Evolutionary conservation across 2,113 vertebrate species (phyloP).

Genomic region (Microcebus tavaratra): DNA sequence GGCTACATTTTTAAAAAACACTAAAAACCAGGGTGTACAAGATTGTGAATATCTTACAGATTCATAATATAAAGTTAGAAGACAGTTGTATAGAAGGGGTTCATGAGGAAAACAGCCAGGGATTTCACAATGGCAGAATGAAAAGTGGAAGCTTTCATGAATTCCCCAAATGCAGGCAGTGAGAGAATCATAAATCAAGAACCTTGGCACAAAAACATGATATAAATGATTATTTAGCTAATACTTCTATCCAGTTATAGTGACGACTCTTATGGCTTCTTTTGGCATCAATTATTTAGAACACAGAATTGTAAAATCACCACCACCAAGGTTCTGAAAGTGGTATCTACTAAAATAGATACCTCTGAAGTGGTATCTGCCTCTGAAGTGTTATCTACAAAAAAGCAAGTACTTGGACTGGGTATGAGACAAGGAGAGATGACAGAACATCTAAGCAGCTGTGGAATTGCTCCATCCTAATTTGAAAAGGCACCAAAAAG

Average conservation of each 20-base stretch:
- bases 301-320: constrained; percentile 22
- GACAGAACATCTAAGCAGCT: background rate
- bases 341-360: no score
- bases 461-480: background rate
- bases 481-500: background rate
- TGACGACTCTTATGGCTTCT: background rate
- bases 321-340: background rate
- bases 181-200: constrained; percentile 16
- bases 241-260: background rate
- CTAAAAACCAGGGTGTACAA: background rate
- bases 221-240: background rate
- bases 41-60: constrained; percentile 2
- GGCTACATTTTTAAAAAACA: background rate
- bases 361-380: no score
- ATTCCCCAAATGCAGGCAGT: background rate
- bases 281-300: background rate
- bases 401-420: background rate
- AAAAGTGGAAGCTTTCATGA: background rate
- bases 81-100: background rate
- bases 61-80: background rate
- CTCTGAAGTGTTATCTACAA: background rate
- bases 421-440: background rate
- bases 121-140: background rate
- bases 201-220: background rate
- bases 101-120: background rate